Conservation (phyloP, 2,888 invertebrate species). For the Ophraella communa region DNA sequence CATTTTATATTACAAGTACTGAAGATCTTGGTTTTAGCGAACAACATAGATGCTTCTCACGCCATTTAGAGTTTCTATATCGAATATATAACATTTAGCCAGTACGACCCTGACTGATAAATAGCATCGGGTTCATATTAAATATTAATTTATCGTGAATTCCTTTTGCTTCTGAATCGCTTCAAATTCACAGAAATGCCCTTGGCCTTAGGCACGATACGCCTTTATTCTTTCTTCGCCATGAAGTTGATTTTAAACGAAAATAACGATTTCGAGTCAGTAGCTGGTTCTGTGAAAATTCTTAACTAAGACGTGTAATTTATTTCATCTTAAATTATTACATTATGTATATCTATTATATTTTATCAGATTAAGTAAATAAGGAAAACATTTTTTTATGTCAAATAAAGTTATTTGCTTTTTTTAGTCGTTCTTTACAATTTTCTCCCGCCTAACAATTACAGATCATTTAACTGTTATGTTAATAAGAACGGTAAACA, state of each 20-base stretch:
- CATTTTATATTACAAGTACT: too few species aligned
- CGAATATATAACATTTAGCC: not conserved
- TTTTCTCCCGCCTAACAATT: too few species aligned
- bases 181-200: slow-evolving; percentile 26
- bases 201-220: slow-evolving; percentile 27
- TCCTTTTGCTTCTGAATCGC: slow-evolving; percentile 25
- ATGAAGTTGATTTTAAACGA: slow-evolving; percentile 22
- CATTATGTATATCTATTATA: too few species aligned
- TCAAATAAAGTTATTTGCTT: too few species aligned
- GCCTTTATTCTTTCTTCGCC: slow-evolving; percentile 20
- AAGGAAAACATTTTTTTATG: too few species aligned
- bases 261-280: slow-evolving; percentile 9
- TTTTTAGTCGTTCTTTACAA: too few species aligned
- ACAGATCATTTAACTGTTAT: too few species aligned
- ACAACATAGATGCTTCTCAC: too few species aligned
- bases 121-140: slow-evolving; percentile 22
- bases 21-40: too few species aligned
- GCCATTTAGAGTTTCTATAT: not conserved
- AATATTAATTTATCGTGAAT: slow-evolving; percentile 28
- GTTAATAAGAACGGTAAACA: too few species aligned
- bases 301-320: not conserved
- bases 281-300: slow-evolving; percentile 6
- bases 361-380: too few species aligned
- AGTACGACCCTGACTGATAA: slow-evolving; percentile 7
- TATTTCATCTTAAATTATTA: not conserved